phyloP scores from a whole-genome alignment of 2,797 vertebrate species.

The Galagoides demidoff region DNA sequence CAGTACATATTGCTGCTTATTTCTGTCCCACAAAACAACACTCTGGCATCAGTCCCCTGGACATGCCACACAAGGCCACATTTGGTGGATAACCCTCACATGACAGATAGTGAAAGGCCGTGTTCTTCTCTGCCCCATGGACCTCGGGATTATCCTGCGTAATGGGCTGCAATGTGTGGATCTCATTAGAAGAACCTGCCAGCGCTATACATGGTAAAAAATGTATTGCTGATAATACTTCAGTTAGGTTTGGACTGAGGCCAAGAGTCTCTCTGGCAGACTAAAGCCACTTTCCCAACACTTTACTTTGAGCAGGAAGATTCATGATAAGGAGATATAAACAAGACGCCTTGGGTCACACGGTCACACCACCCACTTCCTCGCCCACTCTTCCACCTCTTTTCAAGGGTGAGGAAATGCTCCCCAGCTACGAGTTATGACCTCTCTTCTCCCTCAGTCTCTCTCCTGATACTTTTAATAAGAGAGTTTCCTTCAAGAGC shows the following conservation, averaged over 20 bases:
- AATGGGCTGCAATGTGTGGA: constrained; percentile 52
- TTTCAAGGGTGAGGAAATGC: not conserved
- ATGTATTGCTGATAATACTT: constrained; percentile 68
- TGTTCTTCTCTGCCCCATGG: not conserved
- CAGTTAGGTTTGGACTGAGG: constrained; percentile 45
- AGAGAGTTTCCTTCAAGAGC: not conserved
- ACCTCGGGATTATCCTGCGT: not conserved
- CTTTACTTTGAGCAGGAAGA: constrained; percentile 60
- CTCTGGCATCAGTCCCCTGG: not conserved
- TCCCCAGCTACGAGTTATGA: constrained; percentile 55
- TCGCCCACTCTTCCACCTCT: not conserved
- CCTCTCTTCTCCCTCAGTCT: constrained; percentile 1
- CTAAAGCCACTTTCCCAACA: constrained; percentile 64
- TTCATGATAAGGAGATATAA: constrained; percentile 74
- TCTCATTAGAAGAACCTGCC: constrained; percentile 38
- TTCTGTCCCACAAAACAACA: constrained; percentile 12
- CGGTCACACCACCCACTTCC: constrained; percentile 42
- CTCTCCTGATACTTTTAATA: constrained; percentile 36
- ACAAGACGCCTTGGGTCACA: constrained; percentile 50
- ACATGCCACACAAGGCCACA: not conserved
- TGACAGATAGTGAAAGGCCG: constrained; percentile 22
- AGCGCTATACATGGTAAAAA: constrained; percentile 63
- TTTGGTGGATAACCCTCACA: constrained; percentile 16
- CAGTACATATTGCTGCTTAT: constrained; percentile 36
- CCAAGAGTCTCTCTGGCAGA: constrained; percentile 69